Conservation (phyloP, 2,113 vertebrate species). For the Cromileptes altivelis region DNA sequence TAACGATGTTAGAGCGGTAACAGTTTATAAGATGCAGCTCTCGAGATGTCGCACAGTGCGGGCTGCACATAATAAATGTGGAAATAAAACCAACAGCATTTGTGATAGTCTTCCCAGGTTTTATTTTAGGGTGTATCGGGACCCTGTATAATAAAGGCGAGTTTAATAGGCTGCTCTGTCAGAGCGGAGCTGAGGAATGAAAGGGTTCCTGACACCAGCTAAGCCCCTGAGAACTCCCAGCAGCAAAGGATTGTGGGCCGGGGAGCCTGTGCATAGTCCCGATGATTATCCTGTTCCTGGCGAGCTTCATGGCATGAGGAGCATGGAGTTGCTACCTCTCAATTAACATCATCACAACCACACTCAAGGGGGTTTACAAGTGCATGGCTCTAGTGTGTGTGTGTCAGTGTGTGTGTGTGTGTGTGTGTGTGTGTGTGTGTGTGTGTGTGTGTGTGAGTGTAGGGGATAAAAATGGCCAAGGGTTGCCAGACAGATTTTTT, state of each 20-base stretch:
- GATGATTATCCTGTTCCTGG: slow-evolving; percentile 73
- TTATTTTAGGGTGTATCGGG: slow-evolving; percentile 60
- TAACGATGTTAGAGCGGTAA: slow-evolving; percentile 11
- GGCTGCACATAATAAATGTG: slow-evolving; percentile 45
- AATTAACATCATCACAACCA: slow-evolving; percentile 70
- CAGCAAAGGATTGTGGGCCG: slow-evolving; percentile 73
- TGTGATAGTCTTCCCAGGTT: slow-evolving; percentile 61
- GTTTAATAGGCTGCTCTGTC: slow-evolving; percentile 77
- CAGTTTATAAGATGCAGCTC: slow-evolving; percentile 31
- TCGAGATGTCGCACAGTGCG: background rate
- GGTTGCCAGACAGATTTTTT: slow-evolving; percentile 45
- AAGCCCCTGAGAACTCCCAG: slow-evolving; percentile 64
- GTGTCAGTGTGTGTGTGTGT: slow-evolving; percentile 1
- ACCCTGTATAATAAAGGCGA: slow-evolving; percentile 68
- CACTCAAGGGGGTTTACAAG: slow-evolving; percentile 49
- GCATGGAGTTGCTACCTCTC: slow-evolving; percentile 63
- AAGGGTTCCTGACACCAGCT: slow-evolving; percentile 72
- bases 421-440: slow-evolving; percentile 17
- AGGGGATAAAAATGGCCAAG: slow-evolving; percentile 38
- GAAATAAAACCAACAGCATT: slow-evolving; percentile 55
- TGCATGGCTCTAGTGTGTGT: background rate
- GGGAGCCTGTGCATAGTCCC: slow-evolving; percentile 39
- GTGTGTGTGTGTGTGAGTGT: no score
- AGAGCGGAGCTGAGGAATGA: slow-evolving; percentile 64
- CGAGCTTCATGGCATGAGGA: slow-evolving; percentile 49